These are phyloP conservation scores for Pseudococcus viburni DNA, from an alignment of 2,888 invertebrate genomes.

Conservation along the genomic window DNA sequence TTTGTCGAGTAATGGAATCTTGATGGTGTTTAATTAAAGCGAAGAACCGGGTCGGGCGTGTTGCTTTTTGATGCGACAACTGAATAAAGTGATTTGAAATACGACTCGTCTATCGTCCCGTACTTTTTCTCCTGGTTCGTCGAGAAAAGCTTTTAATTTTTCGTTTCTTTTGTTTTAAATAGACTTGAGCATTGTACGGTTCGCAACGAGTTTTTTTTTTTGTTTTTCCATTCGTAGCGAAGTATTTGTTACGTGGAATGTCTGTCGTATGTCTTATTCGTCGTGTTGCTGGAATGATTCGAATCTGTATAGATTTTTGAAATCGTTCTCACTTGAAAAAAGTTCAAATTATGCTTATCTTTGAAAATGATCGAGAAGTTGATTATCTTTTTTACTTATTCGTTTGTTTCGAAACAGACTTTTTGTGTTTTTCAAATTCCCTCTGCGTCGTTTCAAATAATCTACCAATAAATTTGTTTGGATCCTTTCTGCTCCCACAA, in stretches of 20 bases:
- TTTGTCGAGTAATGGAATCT: slow-evolving; percentile 39
- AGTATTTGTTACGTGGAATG: background rate
- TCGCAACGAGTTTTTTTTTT: background rate
- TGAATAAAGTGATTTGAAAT: slow-evolving; percentile 32
- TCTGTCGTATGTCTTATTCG: background rate
- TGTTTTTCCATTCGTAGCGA: background rate
- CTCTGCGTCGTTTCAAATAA: background rate
- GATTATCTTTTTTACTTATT: background rate
- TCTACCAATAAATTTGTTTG: background rate
- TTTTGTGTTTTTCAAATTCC: background rate
- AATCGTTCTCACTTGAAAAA: background rate
- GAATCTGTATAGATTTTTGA: background rate
- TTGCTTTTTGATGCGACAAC: slow-evolving; percentile 32
- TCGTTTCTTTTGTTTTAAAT: background rate
- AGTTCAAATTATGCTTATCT: background rate
- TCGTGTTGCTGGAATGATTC: background rate
- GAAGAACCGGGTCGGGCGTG: slow-evolving; percentile 20
- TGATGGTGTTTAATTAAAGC: slow-evolving; percentile 39
- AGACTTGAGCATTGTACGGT: background rate
- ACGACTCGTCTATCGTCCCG: background rate
- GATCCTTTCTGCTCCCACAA: background rate
- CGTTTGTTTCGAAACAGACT: background rate
- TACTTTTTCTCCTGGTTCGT: background rate
- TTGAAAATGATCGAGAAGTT: background rate
- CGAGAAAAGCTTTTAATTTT: slow-evolving; percentile 19